Evolutionary conservation across 2,797 vertebrate genomes (phyloP), one percentile per base, ranked within the genome.

Genomic region (Tragelaphus eurycerus): DNA sequence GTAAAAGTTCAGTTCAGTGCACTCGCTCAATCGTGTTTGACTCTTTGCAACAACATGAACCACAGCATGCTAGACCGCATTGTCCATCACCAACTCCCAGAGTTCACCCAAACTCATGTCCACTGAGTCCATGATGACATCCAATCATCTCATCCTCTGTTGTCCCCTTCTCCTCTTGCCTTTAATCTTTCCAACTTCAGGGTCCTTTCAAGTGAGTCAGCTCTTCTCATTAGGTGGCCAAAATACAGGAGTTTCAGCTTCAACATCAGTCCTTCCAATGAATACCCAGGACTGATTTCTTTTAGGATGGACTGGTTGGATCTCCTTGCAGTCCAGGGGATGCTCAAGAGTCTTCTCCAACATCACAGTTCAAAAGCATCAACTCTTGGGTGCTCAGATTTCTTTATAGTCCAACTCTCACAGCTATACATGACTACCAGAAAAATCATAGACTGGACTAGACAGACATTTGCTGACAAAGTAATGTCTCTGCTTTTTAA

Each of bases 31-130:
- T 34, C 4, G 4, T 34, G 16, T 34, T 19, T 19, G 31, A n/a
- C 31, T 64, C 16, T 64, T n/a, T 19, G 8, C 0, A 4, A 67
- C 62, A 8, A n/a, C 2, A 67, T 67, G 62, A 67, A 67, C 8
- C 3, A 0, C n/a, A 34, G 64, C 17, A 67, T 0, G 1, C 17
- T 19, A 34, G n/a, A 17, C 4, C n/a, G 6, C 17, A n/a, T 3
- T 67, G 9, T 67, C 4, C 64, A 12, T 67, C n/a, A 67, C n/a
- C n/a, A 31, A 1, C 8, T 67, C n/a, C 8, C 19, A 1, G 17
- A n/a, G 62, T n/a, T 5, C 19, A 38, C 17, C 17, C 64, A 67
- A 67, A 67, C 64, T 67, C n/a, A 67, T 67, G 64, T 67, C n/a
- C 64, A 34, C 1, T 34, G 31, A 21, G 64, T 67, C 10, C 0